These are phyloP conservation scores for Nemoura dubitans DNA, from an alignment of 2,888 invertebrate genomes.

Conservation along the genomic window DNA sequence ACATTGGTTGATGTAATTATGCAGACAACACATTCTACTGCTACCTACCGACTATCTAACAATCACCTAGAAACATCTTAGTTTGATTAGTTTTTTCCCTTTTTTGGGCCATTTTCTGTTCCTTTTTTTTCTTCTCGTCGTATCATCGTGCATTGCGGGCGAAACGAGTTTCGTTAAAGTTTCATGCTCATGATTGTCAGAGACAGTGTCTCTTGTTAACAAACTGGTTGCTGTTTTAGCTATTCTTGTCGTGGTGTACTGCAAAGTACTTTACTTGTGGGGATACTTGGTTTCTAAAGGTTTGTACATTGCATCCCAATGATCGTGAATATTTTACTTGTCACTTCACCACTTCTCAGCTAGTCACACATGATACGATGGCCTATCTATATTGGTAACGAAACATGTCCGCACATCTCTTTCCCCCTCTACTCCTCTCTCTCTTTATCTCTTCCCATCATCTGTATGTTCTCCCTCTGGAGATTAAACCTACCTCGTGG, in stretches of 20 bases:
- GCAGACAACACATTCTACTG: background rate
- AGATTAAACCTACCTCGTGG: conserved; percentile 45
- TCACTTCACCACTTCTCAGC: conserved; percentile 42
- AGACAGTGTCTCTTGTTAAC: conserved; percentile 9
- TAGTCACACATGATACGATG: conserved; percentile 40
- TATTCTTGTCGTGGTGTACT: conserved; percentile 33
- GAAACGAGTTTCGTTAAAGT: conserved; percentile 22
- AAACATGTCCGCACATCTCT: conserved; percentile 38
- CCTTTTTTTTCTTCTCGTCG: background rate
- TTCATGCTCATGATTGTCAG: conserved; percentile 32
- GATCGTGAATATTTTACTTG: conserved; percentile 49
- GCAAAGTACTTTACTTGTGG: conserved; percentile 36
- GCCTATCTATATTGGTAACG: conserved; percentile 46
- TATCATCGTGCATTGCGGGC: background rate
- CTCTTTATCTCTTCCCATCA: conserved; percentile 22
- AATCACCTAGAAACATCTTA: conserved; percentile 27
- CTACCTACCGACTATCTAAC: background rate
- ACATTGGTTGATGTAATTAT: conserved; percentile 34
- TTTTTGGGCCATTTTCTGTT: background rate
- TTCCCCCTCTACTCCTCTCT: background rate
- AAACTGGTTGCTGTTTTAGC: conserved; percentile 39
- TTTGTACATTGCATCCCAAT: conserved; percentile 38
- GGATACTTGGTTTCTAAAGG: conserved; percentile 38
- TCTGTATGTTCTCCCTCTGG: conserved; percentile 35
- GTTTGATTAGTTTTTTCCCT: conserved; percentile 31